Evolutionary conservation across 2,888 invertebrate genomes (phyloP).

Genomic region (Eupeodes luniger): DNA sequence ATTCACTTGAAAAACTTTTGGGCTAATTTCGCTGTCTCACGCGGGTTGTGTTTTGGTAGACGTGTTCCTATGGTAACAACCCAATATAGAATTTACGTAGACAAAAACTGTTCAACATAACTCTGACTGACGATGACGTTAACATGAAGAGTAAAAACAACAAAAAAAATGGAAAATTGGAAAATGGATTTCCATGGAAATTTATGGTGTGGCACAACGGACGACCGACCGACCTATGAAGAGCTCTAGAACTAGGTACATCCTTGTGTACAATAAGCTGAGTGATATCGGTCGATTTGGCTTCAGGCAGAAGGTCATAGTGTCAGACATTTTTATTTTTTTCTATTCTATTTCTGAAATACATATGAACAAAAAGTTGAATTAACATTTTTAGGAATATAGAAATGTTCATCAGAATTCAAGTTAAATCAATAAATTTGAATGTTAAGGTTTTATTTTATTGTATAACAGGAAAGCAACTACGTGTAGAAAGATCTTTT

Average conservation of each 20-base stretch:
- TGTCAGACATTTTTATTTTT: constrained; percentile 37
- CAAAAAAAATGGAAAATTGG: constrained; percentile 7
- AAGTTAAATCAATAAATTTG: too few species aligned
- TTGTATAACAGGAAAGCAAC: too few species aligned
- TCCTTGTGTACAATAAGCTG: constrained; percentile 53
- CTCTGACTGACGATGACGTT: background rate
- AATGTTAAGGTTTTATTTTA: too few species aligned
- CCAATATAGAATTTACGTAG: background rate
- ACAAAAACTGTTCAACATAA: background rate
- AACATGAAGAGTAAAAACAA: background rate
- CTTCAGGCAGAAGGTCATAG: constrained; percentile 65
- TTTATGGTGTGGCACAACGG: constrained; percentile 41
- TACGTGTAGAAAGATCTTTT: too few species aligned
- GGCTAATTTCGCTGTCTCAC: constrained; percentile 65
- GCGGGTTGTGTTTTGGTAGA: constrained; percentile 61
- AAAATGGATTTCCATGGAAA: constrained; percentile 60
- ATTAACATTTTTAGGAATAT: too few species aligned
- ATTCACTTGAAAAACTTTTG: constrained; percentile 59
- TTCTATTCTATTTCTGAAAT: background rate
- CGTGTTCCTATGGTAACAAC: constrained; percentile 37
- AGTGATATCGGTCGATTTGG: constrained; percentile 65
- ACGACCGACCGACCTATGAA: constrained; percentile 1
- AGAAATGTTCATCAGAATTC: background rate
- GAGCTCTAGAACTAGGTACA: background rate
- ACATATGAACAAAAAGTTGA: too few species aligned